Evolutionary conservation across 2,113 vertebrate species (phyloP).

Genomic region (Pongo abelii): DNA sequence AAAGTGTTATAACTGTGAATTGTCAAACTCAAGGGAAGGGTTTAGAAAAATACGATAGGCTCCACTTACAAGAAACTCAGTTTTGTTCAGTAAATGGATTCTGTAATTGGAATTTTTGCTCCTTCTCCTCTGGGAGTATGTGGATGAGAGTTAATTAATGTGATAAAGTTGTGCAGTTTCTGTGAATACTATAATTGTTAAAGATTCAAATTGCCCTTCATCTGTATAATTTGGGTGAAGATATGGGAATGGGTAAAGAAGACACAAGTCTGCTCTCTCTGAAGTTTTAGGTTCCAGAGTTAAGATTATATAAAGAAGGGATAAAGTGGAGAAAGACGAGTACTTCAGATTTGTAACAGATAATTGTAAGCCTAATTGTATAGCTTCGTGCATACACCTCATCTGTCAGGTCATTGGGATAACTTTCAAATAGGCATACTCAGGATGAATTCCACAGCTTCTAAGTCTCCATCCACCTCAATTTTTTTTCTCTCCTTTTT

Average conservation of each 20-base stretch:
- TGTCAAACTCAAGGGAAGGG: slow-evolving; percentile 55
- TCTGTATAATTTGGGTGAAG: slow-evolving; percentile 38
- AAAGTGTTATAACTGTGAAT: slow-evolving; percentile 37
- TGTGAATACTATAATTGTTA: slow-evolving; percentile 59
- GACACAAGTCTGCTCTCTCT: neutral
- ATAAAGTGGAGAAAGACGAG: neutral
- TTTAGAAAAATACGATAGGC: slow-evolving; percentile 37
- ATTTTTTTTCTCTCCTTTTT: neutral
- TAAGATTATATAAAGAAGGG: neutral
- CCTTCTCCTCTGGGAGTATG: slow-evolving; percentile 61
- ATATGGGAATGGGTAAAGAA: neutral
- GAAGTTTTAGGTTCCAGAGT: neutral
- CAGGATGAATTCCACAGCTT: neutral
- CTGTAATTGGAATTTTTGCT: slow-evolving; percentile 70
- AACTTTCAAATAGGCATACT: neutral
- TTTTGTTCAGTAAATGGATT: slow-evolving; percentile 65
- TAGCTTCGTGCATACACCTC: neutral
- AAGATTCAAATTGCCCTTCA: slow-evolving; percentile 16
- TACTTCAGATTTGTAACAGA: neutral
- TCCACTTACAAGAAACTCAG: slow-evolving; percentile 29
- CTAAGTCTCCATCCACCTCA: neutral
- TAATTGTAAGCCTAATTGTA: neutral
- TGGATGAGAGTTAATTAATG: slow-evolving; percentile 75
- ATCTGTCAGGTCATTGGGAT: neutral
- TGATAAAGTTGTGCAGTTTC: slow-evolving; percentile 51